Conservation (phyloP, 2,113 vertebrate species). For the Rhinoptilus africanus region DNA sequence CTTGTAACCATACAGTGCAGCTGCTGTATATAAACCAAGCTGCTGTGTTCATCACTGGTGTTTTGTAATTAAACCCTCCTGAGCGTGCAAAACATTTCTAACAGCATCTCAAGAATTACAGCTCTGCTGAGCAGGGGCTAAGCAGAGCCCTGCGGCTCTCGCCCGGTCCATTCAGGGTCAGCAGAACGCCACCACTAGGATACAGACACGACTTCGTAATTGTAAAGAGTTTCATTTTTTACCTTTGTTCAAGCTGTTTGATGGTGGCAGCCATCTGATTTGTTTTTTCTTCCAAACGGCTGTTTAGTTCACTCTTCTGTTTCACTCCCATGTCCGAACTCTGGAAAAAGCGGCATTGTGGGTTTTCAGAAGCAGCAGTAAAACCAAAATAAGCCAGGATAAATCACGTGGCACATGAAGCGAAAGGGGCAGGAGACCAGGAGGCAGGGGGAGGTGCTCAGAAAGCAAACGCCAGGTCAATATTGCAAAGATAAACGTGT, state of each 20-base stretch:
- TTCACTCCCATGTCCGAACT: slow-evolving; percentile 86
- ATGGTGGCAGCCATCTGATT: slow-evolving; percentile 95
- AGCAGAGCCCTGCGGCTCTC: not conserved
- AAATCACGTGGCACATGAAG: not conserved
- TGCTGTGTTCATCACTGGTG: no score
- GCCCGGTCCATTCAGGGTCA: fast-evolving
- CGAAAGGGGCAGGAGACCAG: not conserved
- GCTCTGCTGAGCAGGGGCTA: not conserved
- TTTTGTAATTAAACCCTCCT: no score
- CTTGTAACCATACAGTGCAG: not conserved
- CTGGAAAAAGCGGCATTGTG: slow-evolving; percentile 53
- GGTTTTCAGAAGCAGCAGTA: not conserved
- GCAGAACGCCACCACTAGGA: not conserved
- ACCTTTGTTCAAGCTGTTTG: slow-evolving; percentile 96
- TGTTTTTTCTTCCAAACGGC: slow-evolving; percentile 93
- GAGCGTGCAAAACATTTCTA: not conserved
- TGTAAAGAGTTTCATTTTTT: slow-evolving; percentile 14
- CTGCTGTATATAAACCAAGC: not conserved
- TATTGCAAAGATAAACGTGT: not conserved
- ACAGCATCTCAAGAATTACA: not conserved
- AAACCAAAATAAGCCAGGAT: not conserved
- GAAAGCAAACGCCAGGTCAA: not conserved
- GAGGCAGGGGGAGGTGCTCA: not conserved
- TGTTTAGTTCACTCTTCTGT: slow-evolving; percentile 92
- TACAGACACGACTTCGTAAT: not conserved